Conservation (phyloP, 2,797 vertebrate genomes). For the Tadarida brasiliensis region DNA sequence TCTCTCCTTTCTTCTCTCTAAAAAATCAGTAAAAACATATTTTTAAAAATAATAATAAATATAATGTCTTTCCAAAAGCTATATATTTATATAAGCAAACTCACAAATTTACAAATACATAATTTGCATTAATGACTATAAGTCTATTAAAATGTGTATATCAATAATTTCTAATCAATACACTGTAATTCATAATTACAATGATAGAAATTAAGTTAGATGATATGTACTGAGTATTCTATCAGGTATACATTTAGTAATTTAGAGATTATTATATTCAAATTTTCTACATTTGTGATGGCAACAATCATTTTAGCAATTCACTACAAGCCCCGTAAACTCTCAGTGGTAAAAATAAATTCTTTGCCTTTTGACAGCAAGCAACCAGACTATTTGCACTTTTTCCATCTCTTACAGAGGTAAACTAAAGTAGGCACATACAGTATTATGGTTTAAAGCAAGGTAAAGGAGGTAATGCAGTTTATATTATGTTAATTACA, state of each 20-base stretch:
- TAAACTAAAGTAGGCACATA: background rate
- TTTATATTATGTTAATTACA: background rate
- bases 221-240: background rate
- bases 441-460: background rate
- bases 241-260: background rate
- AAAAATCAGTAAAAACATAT: no score
- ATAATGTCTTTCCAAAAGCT: background rate
- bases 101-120: background rate
- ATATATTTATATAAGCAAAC: background rate
- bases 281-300: background rate
- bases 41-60: no score
- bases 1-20: no score
- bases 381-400: background rate
- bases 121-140: background rate
- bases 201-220: slow-evolving; percentile 5
- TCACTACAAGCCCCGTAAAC: background rate
- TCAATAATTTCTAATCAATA: slow-evolving; percentile 14
- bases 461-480: background rate
- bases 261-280: background rate
- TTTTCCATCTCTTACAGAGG: background rate
- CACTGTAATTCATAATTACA: background rate
- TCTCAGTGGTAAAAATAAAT: background rate
- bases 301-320: background rate
- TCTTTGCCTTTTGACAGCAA: background rate
- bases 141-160: background rate